A percentile compares a stretch with the other conserved stretches of the same genome.
Evolutionary conservation across 92 coral and sea anemone genomes (phyloP).

Genomic region (Phenganax stokvisi): DNA sequence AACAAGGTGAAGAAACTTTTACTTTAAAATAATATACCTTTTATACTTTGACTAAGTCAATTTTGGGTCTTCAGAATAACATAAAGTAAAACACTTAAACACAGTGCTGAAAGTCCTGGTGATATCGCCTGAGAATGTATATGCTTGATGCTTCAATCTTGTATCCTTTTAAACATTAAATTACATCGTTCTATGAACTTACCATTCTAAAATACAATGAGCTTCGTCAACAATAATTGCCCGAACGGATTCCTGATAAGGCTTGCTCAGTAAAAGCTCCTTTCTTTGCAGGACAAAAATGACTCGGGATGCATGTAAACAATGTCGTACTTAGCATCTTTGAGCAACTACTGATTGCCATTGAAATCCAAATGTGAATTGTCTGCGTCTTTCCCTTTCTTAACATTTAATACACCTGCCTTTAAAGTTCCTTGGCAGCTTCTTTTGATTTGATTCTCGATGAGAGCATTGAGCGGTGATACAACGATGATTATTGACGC

Average conservation of each 20-base stretch:
- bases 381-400: slow-evolving; percentile 3
- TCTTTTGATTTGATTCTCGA: slow-evolving; percentile 47
- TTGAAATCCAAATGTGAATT: slow-evolving; percentile 30
- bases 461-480: slow-evolving; percentile 44
- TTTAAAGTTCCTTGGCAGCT: slow-evolving; percentile 36
- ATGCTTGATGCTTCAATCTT: background rate
- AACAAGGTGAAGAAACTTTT: background rate
- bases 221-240: slow-evolving; percentile 51
- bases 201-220: slow-evolving; percentile 57
- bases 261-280: slow-evolving; percentile 44
- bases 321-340: slow-evolving; percentile 42
- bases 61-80: too few species aligned
- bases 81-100: too few species aligned
- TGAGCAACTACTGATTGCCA: slow-evolving; percentile 25
- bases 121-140: background rate
- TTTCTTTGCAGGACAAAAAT: slow-evolving; percentile 42
- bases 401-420: slow-evolving; percentile 40
- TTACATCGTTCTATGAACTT: slow-evolving; percentile 10
- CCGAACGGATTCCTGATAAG: slow-evolving; percentile 42
- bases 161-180: background rate
- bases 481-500: slow-evolving; percentile 42
- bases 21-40: background rate
- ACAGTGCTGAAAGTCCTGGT: background rate
- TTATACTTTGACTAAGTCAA: too few species aligned
- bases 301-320: slow-evolving; percentile 53